Evolutionary conservation across 2,113 vertebrate species (phyloP).

Genomic region (Callocephalon fimbriatum): DNA sequence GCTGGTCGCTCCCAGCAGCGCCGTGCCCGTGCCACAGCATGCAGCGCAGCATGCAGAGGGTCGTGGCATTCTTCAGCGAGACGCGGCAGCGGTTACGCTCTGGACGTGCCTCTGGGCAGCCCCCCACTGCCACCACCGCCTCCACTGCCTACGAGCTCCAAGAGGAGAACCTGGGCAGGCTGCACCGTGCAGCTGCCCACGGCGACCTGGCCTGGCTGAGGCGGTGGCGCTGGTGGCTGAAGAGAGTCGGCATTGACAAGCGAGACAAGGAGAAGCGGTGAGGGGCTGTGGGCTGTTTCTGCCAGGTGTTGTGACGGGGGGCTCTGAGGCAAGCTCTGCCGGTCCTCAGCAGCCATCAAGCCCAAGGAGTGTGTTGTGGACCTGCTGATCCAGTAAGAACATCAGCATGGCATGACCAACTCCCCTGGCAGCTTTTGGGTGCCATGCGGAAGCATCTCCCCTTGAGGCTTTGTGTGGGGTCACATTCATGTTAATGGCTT

Average conservation of each 20-base stretch:
- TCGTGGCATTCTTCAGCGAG: neutral
- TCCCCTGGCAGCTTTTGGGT: neutral
- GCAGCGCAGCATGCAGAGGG: neutral
- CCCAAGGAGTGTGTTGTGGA: neutral
- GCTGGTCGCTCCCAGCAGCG: neutral
- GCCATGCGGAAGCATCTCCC: rapidly evolving
- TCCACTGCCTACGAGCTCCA: neutral
- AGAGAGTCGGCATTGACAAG: neutral
- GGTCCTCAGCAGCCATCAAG: neutral
- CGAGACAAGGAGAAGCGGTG: neutral
- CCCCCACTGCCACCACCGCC: neutral
- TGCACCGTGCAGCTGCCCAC: rapidly evolving
- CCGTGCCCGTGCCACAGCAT: neutral
- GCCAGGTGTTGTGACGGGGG: rapidly evolving
- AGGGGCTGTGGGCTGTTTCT: neutral
- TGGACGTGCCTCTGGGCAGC: neutral
- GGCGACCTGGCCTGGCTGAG: neutral
- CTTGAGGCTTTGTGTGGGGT: neutral
- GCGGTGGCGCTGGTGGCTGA: neutral
- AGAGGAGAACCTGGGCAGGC: neutral
- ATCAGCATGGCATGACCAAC: rapidly evolving
- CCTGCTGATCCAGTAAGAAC: neutral
- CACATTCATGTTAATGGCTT: neutral
- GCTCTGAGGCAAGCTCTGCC: neutral
- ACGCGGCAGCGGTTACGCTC: neutral